Conservation (phyloP, 2,888 invertebrate genomes). For the Lottia scabra region DNA sequence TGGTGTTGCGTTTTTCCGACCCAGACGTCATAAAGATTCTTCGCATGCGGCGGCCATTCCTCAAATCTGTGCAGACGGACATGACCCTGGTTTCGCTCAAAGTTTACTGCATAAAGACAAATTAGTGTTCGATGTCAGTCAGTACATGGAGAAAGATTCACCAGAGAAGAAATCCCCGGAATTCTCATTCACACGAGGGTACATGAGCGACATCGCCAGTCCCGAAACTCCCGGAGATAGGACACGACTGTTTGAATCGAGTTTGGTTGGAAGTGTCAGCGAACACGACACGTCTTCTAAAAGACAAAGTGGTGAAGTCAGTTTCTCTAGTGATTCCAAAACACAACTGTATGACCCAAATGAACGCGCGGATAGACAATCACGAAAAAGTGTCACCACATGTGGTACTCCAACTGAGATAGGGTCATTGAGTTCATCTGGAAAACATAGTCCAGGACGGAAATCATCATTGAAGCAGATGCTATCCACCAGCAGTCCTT, state of each 20-base stretch:
- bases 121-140: constrained; percentile 89
- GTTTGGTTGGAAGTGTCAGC: constrained; percentile 8
- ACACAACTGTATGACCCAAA: not conserved
- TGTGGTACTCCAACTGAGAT: not conserved
- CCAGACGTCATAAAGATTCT: constrained; percentile 65
- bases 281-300: not conserved
- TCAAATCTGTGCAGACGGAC: constrained; percentile 56
- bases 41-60: constrained; percentile 49
- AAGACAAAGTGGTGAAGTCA: not conserved
- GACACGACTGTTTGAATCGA: constrained; percentile 21
- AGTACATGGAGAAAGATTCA: constrained; percentile 76
- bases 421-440: not conserved
- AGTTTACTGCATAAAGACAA: constrained; percentile 89
- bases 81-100: constrained; percentile 92
- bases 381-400: not conserved
- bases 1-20: constrained; percentile 89
- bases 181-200: constrained; percentile 59
- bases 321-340: constrained; percentile 1
- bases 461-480: not conserved
- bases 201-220: constrained; percentile 58
- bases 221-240: constrained; percentile 43
- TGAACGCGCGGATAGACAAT: not conserved
- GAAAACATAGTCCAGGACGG: not conserved
- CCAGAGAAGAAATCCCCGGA: constrained; percentile 24
- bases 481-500: not conserved